These are phyloP conservation scores for Chrysogorgia sp. DNA, from an alignment of 92 coral and sea anemone genomes.

Conservation along the genomic window DNA sequence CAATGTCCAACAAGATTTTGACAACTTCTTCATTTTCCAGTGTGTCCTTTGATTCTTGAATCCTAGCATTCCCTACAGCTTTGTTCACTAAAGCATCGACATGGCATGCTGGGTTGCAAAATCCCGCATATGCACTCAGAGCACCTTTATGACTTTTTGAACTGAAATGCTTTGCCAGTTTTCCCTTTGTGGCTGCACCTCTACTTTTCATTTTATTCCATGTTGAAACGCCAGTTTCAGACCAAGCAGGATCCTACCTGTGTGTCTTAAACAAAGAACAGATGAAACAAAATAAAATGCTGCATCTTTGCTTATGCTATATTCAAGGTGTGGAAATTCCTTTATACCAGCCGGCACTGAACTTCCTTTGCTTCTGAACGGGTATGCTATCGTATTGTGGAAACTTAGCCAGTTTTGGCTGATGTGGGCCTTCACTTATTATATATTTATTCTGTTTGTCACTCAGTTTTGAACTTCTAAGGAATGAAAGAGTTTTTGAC, in stretches of 20 bases:
- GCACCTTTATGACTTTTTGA: constrained; percentile 31
- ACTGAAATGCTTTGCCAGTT: constrained; percentile 19
- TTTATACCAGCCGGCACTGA: background rate
- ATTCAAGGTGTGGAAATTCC: background rate
- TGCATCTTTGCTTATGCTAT: background rate
- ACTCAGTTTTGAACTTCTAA: constrained; percentile 20
- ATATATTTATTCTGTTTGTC: constrained; percentile 9
- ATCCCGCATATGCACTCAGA: constrained; percentile 8
- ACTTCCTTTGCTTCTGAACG: background rate
- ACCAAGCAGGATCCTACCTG: constrained; percentile 4
- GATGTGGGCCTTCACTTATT: constrained; percentile 16
- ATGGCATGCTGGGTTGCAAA: constrained; percentile 9
- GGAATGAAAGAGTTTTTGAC: too few relatives aligned
- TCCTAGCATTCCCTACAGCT: constrained; percentile 3
- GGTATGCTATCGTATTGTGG: constrained; percentile 30
- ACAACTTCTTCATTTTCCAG: constrained; percentile 4
- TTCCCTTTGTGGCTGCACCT: constrained; percentile 8
- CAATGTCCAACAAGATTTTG: constrained; percentile 2
- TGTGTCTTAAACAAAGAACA: background rate
- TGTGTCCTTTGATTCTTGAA: background rate
- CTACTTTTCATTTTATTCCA: constrained; percentile 30
- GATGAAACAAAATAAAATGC: background rate
- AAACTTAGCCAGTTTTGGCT: background rate
- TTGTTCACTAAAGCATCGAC: constrained; percentile 18
- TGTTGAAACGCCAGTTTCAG: constrained; percentile 22